phyloP scores from a whole-genome alignment of 1,140 invertebrate genomes.

The Brachionus asplanchnoidis region DNA sequence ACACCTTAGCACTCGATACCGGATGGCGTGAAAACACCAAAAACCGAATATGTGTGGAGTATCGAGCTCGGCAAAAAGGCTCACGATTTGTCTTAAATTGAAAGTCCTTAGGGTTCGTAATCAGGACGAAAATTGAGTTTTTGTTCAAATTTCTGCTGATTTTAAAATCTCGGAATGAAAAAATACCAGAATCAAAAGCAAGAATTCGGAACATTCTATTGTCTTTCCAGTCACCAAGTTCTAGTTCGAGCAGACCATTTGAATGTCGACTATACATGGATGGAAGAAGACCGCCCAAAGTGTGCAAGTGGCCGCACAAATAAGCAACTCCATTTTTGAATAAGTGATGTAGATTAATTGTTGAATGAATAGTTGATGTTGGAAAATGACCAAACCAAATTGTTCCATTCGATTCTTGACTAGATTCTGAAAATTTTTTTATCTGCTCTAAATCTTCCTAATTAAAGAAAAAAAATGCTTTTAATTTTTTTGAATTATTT shows the following conservation, averaged over 20 bases:
- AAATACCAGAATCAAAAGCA: conserved; percentile 78
- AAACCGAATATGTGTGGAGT: conserved; percentile 71
- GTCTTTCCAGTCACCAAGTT: conserved; percentile 88
- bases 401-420: conserved; percentile 62
- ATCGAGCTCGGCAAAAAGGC: conserved; percentile 64
- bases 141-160: conserved; percentile 57
- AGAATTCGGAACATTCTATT: conserved; percentile 76
- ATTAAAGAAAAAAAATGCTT: too few relatives aligned
- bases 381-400: conserved; percentile 90
- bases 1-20: conserved; percentile 63
- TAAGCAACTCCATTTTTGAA: conserved; percentile 64
- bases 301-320: conserved; percentile 87
- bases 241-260: conserved; percentile 78
- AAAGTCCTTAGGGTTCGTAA: conserved; percentile 82
- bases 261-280: conserved; percentile 79
- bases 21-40: conserved; percentile 65
- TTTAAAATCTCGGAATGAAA: conserved; percentile 77
- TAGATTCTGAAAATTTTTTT: conserved; percentile 29
- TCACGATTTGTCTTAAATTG: conserved; percentile 71
- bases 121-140: conserved; percentile 73
- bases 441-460: conserved; percentile 42
- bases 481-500: too few relatives aligned
- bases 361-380: conserved; percentile 73
- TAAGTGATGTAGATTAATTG: conserved; percentile 46
- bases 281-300: conserved; percentile 69